Conservation (phyloP, 37 sponge, comb jelly and placozoan species). For the Beroe ovata region DNA sequence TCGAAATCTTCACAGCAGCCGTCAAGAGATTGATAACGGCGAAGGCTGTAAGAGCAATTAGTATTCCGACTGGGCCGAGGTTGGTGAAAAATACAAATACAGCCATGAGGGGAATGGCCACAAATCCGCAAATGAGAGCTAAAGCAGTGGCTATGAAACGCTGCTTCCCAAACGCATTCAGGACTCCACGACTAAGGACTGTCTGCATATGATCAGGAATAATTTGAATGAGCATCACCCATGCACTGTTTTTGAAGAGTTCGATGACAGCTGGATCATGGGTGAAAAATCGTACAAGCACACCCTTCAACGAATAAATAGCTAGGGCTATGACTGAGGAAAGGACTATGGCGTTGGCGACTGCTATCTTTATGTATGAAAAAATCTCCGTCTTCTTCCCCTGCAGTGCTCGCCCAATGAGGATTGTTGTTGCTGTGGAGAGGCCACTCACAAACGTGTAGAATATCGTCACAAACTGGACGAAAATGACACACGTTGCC, state of each 20-base stretch:
- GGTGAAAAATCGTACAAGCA: slow-evolving; percentile 10
- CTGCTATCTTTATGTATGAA: not conserved
- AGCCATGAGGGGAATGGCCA: slow-evolving; percentile 25
- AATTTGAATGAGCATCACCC: slow-evolving; percentile 17
- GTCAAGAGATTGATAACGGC: not conserved
- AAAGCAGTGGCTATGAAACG: slow-evolving; percentile 6
- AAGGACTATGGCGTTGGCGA: not conserved
- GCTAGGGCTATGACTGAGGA: too few relatives aligned
- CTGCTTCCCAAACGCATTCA: slow-evolving; percentile 35
- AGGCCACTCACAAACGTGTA: slow-evolving; percentile 16
- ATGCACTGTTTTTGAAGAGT: not conserved
- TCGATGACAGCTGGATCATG: not conserved
- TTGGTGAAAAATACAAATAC: slow-evolving; percentile 13
- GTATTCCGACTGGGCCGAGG: slow-evolving; percentile 24
- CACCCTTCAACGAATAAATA: not conserved
- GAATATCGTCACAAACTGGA: not conserved
- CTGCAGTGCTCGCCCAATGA: too few relatives aligned
- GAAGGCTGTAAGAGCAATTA: not conserved
- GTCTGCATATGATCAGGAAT: slow-evolving; percentile 33
- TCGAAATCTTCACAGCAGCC: not conserved
- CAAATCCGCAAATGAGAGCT: slow-evolving; percentile 3
- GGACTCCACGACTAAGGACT: slow-evolving; percentile 16
- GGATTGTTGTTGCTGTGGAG: slow-evolving; percentile 45
- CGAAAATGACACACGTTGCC: slow-evolving; percentile 8
- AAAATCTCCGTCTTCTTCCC: not conserved